Percentiles rank a stretch among this genome's conserved stretches.
phyloP scores from a whole-genome alignment of 2,797 vertebrate species.

The Xerus rutilus region DNA sequence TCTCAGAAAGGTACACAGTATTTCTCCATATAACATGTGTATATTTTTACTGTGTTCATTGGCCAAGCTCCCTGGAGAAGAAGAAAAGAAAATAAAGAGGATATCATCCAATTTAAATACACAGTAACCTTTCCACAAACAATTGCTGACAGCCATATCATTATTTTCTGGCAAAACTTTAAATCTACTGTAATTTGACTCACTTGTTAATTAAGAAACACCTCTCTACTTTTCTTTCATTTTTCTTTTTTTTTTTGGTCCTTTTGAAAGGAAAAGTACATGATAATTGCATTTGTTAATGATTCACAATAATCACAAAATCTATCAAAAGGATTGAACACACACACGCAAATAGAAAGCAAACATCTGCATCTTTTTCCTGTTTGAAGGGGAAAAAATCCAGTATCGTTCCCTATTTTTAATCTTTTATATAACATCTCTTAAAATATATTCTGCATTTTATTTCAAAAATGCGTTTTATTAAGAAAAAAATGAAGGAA shows the following conservation, averaged over 20 bases:
- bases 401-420: conserved; percentile 73
- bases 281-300: neutral
- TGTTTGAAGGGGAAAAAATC: conserved; percentile 70
- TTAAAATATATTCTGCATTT: conserved; percentile 87
- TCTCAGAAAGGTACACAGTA: neutral
- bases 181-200: conserved; percentile 5
- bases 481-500: conserved; percentile 80
- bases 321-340: conserved; percentile 74
- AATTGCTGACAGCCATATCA: neutral
- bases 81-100: neutral
- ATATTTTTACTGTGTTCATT: neutral
- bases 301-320: conserved; percentile 2
- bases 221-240: conserved; percentile 4
- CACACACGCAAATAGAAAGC: conserved; percentile 62
- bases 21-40: neutral
- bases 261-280: conserved; percentile 3
- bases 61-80: neutral
- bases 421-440: conserved; percentile 82
- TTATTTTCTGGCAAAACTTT: conserved; percentile 11
- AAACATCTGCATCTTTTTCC: conserved; percentile 79
- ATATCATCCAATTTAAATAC: neutral
- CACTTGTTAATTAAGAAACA: neutral
- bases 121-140: neutral
- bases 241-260: neutral
- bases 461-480: conserved; percentile 86